Evolutionary conservation across 2,888 invertebrate genomes (phyloP).

Genomic region (Rhagium mordax): DNA sequence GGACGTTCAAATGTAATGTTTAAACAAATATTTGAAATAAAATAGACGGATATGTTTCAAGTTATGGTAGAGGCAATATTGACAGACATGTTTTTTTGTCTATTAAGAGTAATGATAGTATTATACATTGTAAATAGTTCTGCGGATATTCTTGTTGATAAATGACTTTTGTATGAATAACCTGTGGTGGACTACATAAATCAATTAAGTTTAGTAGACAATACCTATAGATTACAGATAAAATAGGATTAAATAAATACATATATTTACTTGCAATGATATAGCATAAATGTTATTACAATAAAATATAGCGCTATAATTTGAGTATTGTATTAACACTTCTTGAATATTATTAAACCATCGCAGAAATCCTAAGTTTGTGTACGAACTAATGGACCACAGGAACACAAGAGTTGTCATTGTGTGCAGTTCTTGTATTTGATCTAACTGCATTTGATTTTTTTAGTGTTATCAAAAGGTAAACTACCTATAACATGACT

Average conservation of each 20-base stretch:
- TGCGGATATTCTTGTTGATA: constrained; percentile 23
- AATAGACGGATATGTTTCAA: constrained; percentile 56
- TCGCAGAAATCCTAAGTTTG: too few relatives aligned
- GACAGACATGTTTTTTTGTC: constrained; percentile 42
- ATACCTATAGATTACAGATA: too few relatives aligned
- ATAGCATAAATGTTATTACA: too few relatives aligned
- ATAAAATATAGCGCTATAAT: too few relatives aligned
- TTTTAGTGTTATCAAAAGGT: too few relatives aligned
- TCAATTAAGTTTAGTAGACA: background rate
- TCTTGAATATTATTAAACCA: too few relatives aligned
- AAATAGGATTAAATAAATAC: background rate
- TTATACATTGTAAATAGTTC: constrained; percentile 15
- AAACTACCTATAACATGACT: too few relatives aligned
- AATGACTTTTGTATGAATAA: constrained; percentile 11
- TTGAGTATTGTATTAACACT: too few relatives aligned
- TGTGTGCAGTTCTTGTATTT: too few relatives aligned
- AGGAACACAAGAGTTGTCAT: too few relatives aligned
- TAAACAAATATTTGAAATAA: constrained; percentile 56
- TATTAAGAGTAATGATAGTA: constrained; percentile 30
- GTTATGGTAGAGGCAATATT: constrained; percentile 54
- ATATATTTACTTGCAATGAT: background rate
- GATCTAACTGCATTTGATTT: too few relatives aligned
- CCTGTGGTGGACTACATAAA: background rate
- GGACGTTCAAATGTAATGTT: constrained; percentile 49
- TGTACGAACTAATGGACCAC: too few relatives aligned